Percentiles rank a stretch among this genome's conserved stretches.
phyloP scores from a whole-genome alignment of 2,113 vertebrate genomes.

The Osmerus eperlanus region DNA sequence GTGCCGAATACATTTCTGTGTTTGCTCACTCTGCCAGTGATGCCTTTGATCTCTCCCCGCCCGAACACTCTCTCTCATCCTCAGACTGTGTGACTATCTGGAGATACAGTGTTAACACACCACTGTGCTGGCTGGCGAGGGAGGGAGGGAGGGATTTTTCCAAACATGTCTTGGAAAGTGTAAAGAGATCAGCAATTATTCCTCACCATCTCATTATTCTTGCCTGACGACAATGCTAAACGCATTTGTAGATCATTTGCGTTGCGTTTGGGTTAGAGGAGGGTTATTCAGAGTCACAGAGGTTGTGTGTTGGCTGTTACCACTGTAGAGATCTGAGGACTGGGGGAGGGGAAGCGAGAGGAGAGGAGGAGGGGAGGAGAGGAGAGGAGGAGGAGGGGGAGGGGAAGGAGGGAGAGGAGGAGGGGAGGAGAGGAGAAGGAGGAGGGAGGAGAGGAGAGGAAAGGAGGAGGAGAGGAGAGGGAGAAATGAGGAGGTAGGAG shows the following conservation, averaged over 20 bases:
- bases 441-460: no score
- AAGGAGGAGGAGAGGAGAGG: conserved; percentile 24
- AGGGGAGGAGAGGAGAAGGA: no score
- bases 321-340: conserved; percentile 60
- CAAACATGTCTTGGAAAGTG: conserved; percentile 46
- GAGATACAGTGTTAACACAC: neutral
- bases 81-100: conserved; percentile 35
- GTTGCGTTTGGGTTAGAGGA: conserved; percentile 53
- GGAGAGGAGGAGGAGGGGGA: no score
- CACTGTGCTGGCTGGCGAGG: neutral
- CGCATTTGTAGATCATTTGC: conserved; percentile 47
- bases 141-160: conserved; percentile 13
- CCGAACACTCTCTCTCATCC: conserved; percentile 38
- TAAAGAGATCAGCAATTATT: conserved; percentile 46
- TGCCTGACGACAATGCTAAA: conserved; percentile 40
- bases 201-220: conserved; percentile 49
- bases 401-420: no score
- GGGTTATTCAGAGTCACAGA: conserved; percentile 48
- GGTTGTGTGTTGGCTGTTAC: conserved; percentile 61
- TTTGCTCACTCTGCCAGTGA: conserved; percentile 54
- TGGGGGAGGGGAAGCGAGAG: no score
- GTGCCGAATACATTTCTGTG: conserved; percentile 58
- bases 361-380: no score
- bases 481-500: conserved; percentile 47
- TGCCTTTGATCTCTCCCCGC: conserved; percentile 57